Evolutionary conservation across 2,888 invertebrate species (phyloP).

Genomic region (Thera obeliscata): DNA sequence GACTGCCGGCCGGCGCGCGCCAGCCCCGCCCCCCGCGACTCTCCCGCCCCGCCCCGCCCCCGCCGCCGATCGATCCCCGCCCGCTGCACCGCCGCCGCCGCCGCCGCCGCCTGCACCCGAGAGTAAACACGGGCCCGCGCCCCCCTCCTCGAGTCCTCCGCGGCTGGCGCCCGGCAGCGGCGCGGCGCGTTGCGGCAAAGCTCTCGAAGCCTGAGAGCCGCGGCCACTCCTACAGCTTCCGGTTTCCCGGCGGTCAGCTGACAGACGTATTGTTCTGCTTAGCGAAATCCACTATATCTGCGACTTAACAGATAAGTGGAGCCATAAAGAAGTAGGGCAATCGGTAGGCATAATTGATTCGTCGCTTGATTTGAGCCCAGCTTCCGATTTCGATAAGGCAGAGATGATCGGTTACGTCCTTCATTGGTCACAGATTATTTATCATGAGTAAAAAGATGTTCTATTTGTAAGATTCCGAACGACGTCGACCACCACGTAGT

Average conservation of each 20-base stretch:
- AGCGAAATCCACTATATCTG: background rate
- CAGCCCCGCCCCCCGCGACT: conserved; percentile 59
- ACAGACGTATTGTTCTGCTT: background rate
- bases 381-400: background rate
- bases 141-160: conserved; percentile 51
- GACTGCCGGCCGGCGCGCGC: conserved; percentile 70
- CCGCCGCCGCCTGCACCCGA: conserved; percentile 82
- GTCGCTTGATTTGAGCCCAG: background rate
- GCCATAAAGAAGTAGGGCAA: background rate
- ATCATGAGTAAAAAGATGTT: too few relatives aligned
- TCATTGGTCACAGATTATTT: background rate
- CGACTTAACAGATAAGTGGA: background rate
- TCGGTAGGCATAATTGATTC: background rate
- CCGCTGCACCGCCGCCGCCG: conserved; percentile 84
- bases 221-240: background rate
- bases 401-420: background rate
- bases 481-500: background rate
- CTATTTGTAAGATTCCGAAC: background rate
- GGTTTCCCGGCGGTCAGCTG: background rate
- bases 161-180: conserved; percentile 6
- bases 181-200: background rate
- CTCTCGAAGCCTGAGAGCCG: background rate
- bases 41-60: conserved; percentile 59
- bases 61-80: conserved; percentile 78
- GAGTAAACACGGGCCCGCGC: conserved; percentile 85